Percentiles rank a stretch among this genome's conserved stretches.
Evolutionary conservation across 2,888 invertebrate species (phyloP).

Genomic region (Julus scandinavius): DNA sequence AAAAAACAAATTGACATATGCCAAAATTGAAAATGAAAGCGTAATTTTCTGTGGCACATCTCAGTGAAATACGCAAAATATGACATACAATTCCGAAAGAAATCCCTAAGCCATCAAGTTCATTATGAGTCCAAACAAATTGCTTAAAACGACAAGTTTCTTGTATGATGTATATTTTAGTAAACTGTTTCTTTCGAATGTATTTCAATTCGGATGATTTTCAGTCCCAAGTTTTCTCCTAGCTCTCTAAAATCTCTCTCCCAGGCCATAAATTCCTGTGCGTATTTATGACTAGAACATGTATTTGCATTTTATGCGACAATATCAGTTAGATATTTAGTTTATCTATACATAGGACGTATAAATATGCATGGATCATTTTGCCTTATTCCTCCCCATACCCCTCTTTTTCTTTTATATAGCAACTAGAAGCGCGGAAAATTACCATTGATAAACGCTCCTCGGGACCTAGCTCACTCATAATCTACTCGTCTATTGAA

Average conservation of each 20-base stretch:
- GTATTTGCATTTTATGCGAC: constrained; percentile 46
- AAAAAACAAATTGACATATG: neutral
- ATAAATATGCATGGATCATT: constrained; percentile 33
- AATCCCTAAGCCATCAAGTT: constrained; percentile 14
- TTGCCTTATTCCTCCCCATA: neutral
- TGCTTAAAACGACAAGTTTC: neutral
- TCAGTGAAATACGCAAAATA: neutral
- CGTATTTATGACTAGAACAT: constrained; percentile 36
- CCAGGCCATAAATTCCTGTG: constrained; percentile 36
- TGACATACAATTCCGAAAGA: neutral
- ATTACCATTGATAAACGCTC: constrained; percentile 44
- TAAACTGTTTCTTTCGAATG: neutral
- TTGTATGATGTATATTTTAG: neutral
- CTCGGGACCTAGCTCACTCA: constrained; percentile 22
- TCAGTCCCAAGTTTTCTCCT: constrained; percentile 6
- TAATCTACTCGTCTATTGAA: constrained; percentile 38
- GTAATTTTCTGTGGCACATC: neutral
- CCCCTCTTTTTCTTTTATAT: neutral
- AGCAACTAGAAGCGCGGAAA: neutral
- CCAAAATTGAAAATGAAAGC: neutral
- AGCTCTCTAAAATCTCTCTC: neutral
- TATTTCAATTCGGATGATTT: constrained; percentile 23
- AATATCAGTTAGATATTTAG: constrained; percentile 40
- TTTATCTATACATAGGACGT: constrained; percentile 38
- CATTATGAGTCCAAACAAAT: neutral